A percentile compares a stretch with the other conserved stretches of the same genome.
Evolutionary conservation across 1,140 invertebrate genomes (phyloP).

Genomic region (Anagrus nilaparvatae): DNA sequence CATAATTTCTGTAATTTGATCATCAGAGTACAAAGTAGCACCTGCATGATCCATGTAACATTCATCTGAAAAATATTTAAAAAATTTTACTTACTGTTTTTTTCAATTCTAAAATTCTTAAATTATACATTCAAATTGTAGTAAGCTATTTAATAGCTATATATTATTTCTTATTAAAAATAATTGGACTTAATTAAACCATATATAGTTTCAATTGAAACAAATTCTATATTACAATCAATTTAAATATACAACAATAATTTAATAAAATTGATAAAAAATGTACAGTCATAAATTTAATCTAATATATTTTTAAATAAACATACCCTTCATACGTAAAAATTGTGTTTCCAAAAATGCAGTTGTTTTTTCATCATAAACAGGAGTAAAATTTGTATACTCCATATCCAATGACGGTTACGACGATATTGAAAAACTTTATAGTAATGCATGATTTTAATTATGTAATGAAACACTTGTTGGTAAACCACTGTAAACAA

Average conservation of each 20-base stretch:
- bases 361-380: constrained; percentile 22
- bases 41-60: constrained; percentile 89
- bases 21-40: constrained; percentile 69
- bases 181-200: background rate
- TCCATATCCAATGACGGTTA: constrained; percentile 19
- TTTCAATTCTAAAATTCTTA: constrained; percentile 1
- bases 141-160: background rate
- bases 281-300: background rate
- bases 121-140: background rate
- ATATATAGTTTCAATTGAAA: background rate
- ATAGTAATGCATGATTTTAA: no score
- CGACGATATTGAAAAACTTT: no score
- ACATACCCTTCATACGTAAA: constrained; percentile 22
- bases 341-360: constrained; percentile 24
- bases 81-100: background rate
- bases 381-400: constrained; percentile 17
- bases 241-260: background rate
- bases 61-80: constrained; percentile 46
- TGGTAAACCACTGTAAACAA: no score
- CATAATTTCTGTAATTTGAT: constrained; percentile 58
- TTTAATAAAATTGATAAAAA: background rate
- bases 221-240: background rate
- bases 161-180: background rate
- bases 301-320: background rate
- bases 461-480: no score